Conservation (phyloP, 2,888 invertebrate genomes). For the Hypselothyrea guttata region DNA sequence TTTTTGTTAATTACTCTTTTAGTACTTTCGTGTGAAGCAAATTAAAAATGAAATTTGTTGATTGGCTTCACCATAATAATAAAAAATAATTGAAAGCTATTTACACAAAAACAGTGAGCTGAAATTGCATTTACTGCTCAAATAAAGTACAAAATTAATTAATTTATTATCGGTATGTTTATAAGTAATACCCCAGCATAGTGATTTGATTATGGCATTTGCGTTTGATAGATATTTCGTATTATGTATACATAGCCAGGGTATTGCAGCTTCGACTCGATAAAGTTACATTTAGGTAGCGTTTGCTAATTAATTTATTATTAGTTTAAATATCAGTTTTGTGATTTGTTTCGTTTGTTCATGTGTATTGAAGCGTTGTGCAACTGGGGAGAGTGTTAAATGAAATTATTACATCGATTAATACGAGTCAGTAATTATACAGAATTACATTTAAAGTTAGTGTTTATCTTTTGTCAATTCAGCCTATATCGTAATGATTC, state of each 20-base stretch:
- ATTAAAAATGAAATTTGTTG: constrained; percentile 36
- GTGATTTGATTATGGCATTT: not conserved
- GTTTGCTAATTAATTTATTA: constrained; percentile 3
- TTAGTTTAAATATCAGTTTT: constrained; percentile 7
- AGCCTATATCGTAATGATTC: constrained; percentile 26
- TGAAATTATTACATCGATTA: constrained; percentile 42
- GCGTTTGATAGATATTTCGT: too few species aligned
- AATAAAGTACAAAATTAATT: constrained; percentile 43
- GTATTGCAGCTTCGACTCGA: not conserved
- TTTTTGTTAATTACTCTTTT: not conserved
- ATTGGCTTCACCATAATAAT: constrained; percentile 29
- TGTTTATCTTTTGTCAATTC: constrained; percentile 6
- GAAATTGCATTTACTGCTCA: constrained; percentile 11
- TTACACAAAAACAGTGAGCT: constrained; percentile 28
- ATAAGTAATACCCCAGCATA: constrained; percentile 7
- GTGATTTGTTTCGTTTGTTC: constrained; percentile 1
- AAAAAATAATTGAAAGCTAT: constrained; percentile 30
- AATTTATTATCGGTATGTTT: constrained; percentile 30
- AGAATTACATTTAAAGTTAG: constrained; percentile 46
- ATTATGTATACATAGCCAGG: not conserved
- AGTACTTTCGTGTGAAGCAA: constrained; percentile 22
- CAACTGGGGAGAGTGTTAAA: constrained; percentile 38
- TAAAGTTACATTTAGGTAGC: not conserved
- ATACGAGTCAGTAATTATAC: constrained; percentile 38
- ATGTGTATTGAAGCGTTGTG: constrained; percentile 23